Conservation (phyloP, 2,888 invertebrate species). For the Odontocolon sp. region DNA sequence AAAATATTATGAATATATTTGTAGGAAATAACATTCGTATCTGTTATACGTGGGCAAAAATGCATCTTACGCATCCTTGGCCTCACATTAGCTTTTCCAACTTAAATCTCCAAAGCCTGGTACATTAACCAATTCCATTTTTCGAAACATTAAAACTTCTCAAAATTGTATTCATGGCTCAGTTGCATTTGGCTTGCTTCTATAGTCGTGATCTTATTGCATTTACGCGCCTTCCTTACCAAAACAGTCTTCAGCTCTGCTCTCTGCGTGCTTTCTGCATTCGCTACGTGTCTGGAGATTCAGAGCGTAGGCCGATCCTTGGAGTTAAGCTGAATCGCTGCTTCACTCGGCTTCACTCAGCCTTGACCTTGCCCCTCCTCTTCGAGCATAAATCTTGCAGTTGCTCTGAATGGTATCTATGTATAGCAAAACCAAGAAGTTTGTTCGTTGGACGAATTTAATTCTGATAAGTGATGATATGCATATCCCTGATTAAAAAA, state of each 20-base stretch:
- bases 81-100: too few species aligned
- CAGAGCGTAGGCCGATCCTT: constrained; percentile 31
- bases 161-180: too few species aligned
- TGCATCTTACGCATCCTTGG: too few species aligned
- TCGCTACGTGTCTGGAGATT: constrained; percentile 21
- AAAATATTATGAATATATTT: too few species aligned
- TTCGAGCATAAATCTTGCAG: constrained; percentile 8
- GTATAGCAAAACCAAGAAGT: neutral
- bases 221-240: constrained; percentile 13
- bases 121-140: too few species aligned
- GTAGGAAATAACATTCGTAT: too few species aligned
- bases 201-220: neutral
- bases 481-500: too few species aligned
- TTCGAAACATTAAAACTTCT: too few species aligned
- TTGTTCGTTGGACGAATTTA: neutral
- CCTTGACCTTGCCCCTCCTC: constrained; percentile 58
- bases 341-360: constrained; percentile 42
- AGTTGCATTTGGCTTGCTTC: too few species aligned
- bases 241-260: constrained; percentile 44
- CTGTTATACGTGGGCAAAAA: too few species aligned
- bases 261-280: constrained; percentile 17
- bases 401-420: neutral
- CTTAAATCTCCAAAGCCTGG: too few species aligned
- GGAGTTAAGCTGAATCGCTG: constrained; percentile 42
- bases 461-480: too few species aligned